phyloP scores from a whole-genome alignment of 1,140 invertebrate genomes.

The Pemphigus obesinymphae region DNA sequence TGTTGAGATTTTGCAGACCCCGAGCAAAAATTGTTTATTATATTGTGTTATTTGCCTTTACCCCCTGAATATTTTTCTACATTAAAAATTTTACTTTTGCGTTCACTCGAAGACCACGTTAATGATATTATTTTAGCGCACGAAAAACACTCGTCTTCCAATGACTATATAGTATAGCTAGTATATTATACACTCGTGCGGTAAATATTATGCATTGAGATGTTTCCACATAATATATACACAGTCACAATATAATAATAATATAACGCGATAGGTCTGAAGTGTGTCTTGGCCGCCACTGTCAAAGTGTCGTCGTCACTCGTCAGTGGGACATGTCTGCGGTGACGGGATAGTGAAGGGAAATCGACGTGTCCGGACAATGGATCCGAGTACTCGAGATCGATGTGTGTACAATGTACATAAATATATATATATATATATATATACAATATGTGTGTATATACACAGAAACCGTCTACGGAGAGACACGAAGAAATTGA shows the following conservation, averaged over 20 bases:
- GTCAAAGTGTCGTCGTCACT: constrained; percentile 4
- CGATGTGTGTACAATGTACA: neutral
- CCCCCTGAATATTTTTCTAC: too few relatives aligned
- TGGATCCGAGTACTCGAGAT: neutral
- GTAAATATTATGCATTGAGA: constrained; percentile 4
- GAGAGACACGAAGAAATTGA: neutral
- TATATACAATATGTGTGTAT: neutral
- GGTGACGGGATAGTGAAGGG: constrained; percentile 2
- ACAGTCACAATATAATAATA: constrained; percentile 6
- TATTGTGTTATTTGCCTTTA: too few relatives aligned
- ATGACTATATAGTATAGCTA: too few relatives aligned
- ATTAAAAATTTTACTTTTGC: neutral
- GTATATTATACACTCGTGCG: neutral
- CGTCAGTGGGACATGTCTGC: neutral
- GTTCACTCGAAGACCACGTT: neutral
- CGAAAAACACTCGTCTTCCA: neutral
- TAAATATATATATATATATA: neutral
- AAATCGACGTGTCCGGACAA: neutral
- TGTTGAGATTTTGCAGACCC: too few relatives aligned
- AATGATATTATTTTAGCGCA: neutral
- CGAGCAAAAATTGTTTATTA: too few relatives aligned
- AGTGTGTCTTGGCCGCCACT: neutral
- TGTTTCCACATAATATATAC: neutral
- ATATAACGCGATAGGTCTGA: neutral
- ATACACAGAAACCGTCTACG: neutral